A percentile compares a stretch with the other conserved stretches of the same genome.
These are phyloP conservation scores for Erebia palarica DNA, from an alignment of 2,888 invertebrate species.

Conservation along the genomic window DNA sequence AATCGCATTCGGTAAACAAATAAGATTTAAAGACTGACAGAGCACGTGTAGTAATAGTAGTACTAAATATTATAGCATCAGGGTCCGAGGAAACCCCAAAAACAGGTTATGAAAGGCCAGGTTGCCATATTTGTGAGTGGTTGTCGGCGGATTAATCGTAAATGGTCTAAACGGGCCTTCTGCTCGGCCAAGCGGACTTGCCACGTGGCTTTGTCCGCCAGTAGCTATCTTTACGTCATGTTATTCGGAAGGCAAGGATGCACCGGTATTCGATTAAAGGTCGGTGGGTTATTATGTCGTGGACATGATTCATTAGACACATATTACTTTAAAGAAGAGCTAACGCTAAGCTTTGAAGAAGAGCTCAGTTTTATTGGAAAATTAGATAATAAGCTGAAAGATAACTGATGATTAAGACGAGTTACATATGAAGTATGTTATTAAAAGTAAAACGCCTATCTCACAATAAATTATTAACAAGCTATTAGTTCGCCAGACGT, in stretches of 20 bases:
- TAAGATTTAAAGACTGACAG: slow-evolving; percentile 34
- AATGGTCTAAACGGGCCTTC: slow-evolving; percentile 74
- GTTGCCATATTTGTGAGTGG: slow-evolving; percentile 77
- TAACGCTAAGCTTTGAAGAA: background rate
- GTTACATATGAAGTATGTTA: background rate
- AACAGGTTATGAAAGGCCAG: slow-evolving; percentile 79
- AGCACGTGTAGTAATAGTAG: slow-evolving; percentile 53
- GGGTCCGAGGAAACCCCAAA: slow-evolving; percentile 79
- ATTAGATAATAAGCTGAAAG: background rate
- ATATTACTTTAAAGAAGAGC: background rate
- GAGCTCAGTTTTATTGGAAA: background rate
- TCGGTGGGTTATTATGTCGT: slow-evolving; percentile 11
- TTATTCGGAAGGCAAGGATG: slow-evolving; percentile 66
- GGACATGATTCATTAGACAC: slow-evolving; percentile 3
- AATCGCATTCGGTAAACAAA: slow-evolving; percentile 39
- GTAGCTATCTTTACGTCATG: slow-evolving; percentile 63
- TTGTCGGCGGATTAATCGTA: slow-evolving; percentile 79
- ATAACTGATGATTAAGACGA: background rate
- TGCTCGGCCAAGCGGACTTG: slow-evolving; percentile 40
- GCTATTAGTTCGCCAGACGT: slow-evolving; percentile 5
- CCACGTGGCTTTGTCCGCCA: slow-evolving; percentile 58
- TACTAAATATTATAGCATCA: slow-evolving; percentile 56
- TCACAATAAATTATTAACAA: slow-evolving; percentile 11
- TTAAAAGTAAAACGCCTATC: slow-evolving; percentile 3
- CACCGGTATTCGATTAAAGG: slow-evolving; percentile 59